Percentiles rank a stretch among this genome's conserved stretches.
These are phyloP conservation scores for Trigoniulus corallinus DNA, from an alignment of 1,140 invertebrate species.

Conservation along the genomic window DNA sequence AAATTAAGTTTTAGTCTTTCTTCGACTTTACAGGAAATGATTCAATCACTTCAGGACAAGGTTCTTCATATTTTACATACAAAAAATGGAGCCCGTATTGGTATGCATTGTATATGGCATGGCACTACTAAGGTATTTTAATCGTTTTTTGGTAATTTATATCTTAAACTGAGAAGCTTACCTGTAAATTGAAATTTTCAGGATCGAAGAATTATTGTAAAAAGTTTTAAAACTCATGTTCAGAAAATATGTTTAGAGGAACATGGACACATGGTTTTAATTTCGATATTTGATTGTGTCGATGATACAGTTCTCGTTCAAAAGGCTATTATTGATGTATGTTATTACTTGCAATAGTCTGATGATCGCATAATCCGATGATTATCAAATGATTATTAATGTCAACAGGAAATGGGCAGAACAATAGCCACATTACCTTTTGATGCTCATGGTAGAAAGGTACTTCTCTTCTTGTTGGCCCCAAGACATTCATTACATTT, in stretches of 20 bases:
- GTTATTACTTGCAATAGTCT: no score
- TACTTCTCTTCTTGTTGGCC: not conserved
- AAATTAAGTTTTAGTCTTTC: no score
- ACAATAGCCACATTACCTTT: not conserved
- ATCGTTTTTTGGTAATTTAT: not conserved
- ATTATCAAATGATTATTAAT: not conserved
- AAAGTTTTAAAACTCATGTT: not conserved
- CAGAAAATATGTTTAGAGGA: not conserved
- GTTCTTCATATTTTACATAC: constrained; percentile 65
- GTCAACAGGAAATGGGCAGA: not conserved
- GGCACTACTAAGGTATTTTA: constrained; percentile 47
- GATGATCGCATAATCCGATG: not conserved
- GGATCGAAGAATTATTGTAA: not conserved
- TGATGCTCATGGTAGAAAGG: not conserved
- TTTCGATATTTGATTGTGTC: not conserved
- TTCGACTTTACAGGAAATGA: constrained; percentile 43
- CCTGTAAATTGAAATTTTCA: not conserved
- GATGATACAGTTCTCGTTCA: not conserved
- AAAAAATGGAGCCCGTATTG: constrained; percentile 57
- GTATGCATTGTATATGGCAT: constrained; percentile 68
- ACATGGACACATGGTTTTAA: not conserved
- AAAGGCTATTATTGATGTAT: not conserved
- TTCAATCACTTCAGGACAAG: constrained; percentile 46
- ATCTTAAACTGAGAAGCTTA: not conserved
- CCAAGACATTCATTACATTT: no score